Evolutionary conservation across 1,140 invertebrate species (phyloP).

Genomic region (Eubasilissa regina): DNA sequence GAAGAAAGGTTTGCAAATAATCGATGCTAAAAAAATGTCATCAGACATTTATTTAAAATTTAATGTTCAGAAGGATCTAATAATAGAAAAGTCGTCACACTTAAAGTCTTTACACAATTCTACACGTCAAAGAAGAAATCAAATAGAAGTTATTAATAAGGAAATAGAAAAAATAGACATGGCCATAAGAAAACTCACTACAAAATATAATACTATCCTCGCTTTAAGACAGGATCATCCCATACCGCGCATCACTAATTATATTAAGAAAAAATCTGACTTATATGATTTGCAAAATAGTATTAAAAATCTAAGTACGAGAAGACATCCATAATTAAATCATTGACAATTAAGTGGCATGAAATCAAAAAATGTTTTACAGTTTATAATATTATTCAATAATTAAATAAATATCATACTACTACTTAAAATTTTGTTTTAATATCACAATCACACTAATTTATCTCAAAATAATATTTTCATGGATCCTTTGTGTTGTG

Average conservation of each 20-base stretch:
- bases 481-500: too few relatives aligned
- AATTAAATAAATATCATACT: too few relatives aligned
- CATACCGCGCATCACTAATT: constrained; percentile 74
- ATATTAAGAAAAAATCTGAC: constrained; percentile 71
- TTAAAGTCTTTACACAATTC: constrained; percentile 64
- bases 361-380: too few relatives aligned
- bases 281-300: constrained; percentile 66
- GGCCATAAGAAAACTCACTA: constrained; percentile 20
- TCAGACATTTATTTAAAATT: constrained; percentile 70
- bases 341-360: too few relatives aligned
- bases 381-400: too few relatives aligned
- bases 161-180: constrained; percentile 13
- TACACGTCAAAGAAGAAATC: constrained; percentile 53
- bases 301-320: constrained; percentile 37
- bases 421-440: too few relatives aligned
- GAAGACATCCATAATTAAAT: constrained; percentile 18
- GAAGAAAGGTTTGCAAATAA: constrained; percentile 67
- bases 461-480: too few relatives aligned
- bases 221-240: constrained; percentile 65
- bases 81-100: constrained; percentile 66
- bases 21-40: constrained; percentile 70
- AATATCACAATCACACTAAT: too few relatives aligned
- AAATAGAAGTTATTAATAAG: neutral
- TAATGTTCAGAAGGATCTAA: constrained; percentile 68
- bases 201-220: constrained; percentile 4